Evolutionary conservation across 2,888 invertebrate species (phyloP).

Genomic region (Torymus auratus): DNA sequence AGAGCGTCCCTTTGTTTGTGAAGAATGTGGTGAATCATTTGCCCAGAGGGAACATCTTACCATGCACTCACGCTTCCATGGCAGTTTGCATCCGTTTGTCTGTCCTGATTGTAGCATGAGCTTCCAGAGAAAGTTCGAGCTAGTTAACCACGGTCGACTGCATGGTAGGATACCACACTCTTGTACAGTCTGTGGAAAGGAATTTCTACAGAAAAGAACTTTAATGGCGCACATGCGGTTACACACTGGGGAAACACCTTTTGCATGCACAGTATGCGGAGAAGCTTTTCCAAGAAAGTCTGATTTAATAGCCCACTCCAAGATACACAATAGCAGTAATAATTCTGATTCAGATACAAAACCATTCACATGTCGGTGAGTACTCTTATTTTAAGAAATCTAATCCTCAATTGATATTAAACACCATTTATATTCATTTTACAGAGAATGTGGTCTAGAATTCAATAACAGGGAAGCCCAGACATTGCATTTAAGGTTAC

Average conservation of each 20-base stretch:
- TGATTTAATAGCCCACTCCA: conserved; percentile 83
- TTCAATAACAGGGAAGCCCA: conserved; percentile 86
- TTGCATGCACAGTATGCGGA: conserved; percentile 86
- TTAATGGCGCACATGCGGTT: conserved; percentile 88
- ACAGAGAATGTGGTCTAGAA: conserved; percentile 81
- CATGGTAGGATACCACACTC: conserved; percentile 89
- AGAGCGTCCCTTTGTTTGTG: conserved; percentile 90
- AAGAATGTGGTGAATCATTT: conserved; percentile 94
- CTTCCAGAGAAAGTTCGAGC: conserved; percentile 90
- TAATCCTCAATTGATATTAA: not conserved
- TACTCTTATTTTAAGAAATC: not conserved
- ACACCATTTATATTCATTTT: conserved; percentile 43
- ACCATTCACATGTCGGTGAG: conserved; percentile 77
- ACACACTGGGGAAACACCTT: conserved; percentile 86
- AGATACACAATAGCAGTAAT: conserved; percentile 76
- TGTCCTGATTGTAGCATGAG: conserved; percentile 93
- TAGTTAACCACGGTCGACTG: conserved; percentile 89
- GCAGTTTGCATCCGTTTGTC: conserved; percentile 96
- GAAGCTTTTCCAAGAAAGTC: conserved; percentile 86
- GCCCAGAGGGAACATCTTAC: conserved; percentile 92
- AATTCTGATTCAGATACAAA: conserved; percentile 73
- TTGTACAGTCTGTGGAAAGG: conserved; percentile 89
- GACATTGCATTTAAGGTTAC: conserved; percentile 87
- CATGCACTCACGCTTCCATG: conserved; percentile 94
- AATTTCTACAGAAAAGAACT: conserved; percentile 90